Evolutionary conservation across 2,113 vertebrate genomes (phyloP).

Genomic region (Microtus oregoni): DNA sequence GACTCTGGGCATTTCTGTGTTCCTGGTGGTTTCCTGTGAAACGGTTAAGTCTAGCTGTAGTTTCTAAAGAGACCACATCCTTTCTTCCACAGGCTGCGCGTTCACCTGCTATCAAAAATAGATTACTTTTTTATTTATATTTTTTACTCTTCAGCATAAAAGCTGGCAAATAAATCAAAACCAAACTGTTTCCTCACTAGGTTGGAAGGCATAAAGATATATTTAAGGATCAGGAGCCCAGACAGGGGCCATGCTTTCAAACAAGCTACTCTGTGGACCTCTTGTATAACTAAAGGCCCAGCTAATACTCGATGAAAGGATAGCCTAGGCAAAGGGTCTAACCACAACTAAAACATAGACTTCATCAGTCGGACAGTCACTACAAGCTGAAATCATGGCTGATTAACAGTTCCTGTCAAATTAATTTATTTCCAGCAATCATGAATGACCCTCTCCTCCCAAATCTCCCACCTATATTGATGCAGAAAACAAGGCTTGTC

Average conservation of each 20-base stretch:
- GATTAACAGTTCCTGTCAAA: conserved; percentile 40
- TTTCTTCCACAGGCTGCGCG: neutral
- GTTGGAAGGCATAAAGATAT: conserved; percentile 14
- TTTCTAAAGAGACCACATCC: neutral
- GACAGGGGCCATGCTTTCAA: neutral
- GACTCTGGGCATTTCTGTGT: neutral
- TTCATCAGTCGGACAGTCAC: conserved; percentile 1
- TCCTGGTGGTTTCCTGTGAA: conserved; percentile 1
- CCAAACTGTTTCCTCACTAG: neutral
- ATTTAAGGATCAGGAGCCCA: conserved; percentile 28
- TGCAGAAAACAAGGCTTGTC: neutral
- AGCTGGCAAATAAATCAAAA: conserved; percentile 54
- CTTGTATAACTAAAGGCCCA: conserved; percentile 6
- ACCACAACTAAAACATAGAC: conserved; percentile 42
- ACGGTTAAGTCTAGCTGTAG: conserved; percentile 40
- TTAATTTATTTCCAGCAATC: conserved; percentile 47
- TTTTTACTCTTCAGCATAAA: conserved; percentile 40
- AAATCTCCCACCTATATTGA: conserved; percentile 4
- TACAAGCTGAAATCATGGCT: neutral
- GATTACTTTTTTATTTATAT: conserved; percentile 30
- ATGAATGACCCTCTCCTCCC: neutral
- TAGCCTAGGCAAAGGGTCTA: neutral
- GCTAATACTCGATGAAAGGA: neutral
- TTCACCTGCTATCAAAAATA: conserved; percentile 20
- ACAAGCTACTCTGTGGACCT: neutral